These are phyloP conservation scores for Tursiops truncatus DNA, from an alignment of 2,113 vertebrate species.

Conservation along the genomic window DNA sequence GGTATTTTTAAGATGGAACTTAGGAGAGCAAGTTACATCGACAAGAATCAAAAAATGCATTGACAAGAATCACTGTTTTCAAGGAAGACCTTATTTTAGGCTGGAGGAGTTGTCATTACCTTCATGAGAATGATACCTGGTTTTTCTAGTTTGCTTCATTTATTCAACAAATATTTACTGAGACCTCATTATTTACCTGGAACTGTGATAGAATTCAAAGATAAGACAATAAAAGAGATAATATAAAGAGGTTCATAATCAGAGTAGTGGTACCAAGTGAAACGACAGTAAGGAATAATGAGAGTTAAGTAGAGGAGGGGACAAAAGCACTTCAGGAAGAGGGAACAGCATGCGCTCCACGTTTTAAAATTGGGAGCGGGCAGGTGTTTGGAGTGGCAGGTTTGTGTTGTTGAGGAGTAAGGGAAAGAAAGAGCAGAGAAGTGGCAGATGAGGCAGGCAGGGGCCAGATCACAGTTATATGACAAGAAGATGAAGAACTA, in stretches of 20 bases:
- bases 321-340: not conserved
- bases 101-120: not conserved
- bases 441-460: not conserved
- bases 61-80: slow-evolving; percentile 9
- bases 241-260: not conserved
- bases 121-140: not conserved
- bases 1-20: not conserved
- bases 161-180: not conserved
- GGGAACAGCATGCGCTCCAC: not conserved
- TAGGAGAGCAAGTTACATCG: not conserved
- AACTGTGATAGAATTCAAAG: not conserved
- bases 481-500: not conserved
- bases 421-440: not conserved
- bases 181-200: not conserved
- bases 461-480: not conserved
- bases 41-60: not conserved
- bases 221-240: not conserved
- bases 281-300: not conserved
- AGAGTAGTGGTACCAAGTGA: not conserved
- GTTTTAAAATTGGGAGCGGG: not conserved
- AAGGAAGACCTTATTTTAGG: not conserved
- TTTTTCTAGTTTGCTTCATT: not conserved
- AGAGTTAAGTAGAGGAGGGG: not conserved
- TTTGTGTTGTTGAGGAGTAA: not conserved
- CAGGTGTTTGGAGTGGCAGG: not conserved